Evolutionary conservation across 2,113 vertebrate species (phyloP).

Genomic region (Syrmaticus mikado): DNA sequence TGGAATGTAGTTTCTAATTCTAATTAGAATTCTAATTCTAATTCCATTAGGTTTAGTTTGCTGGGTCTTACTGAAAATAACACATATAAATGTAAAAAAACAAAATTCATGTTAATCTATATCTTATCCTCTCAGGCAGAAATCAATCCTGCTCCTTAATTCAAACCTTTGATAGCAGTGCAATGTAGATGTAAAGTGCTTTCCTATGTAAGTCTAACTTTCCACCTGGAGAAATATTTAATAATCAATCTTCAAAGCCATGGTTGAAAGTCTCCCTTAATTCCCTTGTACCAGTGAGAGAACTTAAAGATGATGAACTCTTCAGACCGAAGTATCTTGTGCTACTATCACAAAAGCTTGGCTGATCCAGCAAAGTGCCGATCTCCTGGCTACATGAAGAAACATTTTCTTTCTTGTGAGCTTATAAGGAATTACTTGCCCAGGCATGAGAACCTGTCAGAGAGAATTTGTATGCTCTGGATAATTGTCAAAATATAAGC

Average conservation of each 20-base stretch:
- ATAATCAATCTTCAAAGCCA: constrained; percentile 31
- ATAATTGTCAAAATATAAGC: constrained; percentile 57
- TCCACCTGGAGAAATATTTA: constrained; percentile 47
- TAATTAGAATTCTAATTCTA: background rate
- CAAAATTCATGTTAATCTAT: background rate
- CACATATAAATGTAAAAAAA: background rate
- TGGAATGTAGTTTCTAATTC: background rate
- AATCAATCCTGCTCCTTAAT: background rate
- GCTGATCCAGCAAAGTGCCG: constrained; percentile 1
- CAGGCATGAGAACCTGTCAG: constrained; percentile 29
- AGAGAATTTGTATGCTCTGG: constrained; percentile 34
- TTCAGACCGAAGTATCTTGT: background rate
- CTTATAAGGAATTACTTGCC: constrained; percentile 28
- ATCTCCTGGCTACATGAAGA: constrained; percentile 26
- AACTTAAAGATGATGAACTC: background rate
- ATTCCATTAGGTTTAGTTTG: background rate
- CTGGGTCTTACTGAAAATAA: background rate
- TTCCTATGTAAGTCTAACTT: constrained; percentile 36
- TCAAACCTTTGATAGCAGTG: constrained; percentile 23
- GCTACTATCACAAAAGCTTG: constrained; percentile 7
- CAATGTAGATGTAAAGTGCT: background rate
- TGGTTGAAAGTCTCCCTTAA: background rate
- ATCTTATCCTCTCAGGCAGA: background rate
- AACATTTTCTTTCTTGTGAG: constrained; percentile 25
- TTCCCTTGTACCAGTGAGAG: constrained; percentile 29